Base-by-base conservation (phyloP, 2,113 vertebrate species). In the Trochalopteron elliotii region DNA sequence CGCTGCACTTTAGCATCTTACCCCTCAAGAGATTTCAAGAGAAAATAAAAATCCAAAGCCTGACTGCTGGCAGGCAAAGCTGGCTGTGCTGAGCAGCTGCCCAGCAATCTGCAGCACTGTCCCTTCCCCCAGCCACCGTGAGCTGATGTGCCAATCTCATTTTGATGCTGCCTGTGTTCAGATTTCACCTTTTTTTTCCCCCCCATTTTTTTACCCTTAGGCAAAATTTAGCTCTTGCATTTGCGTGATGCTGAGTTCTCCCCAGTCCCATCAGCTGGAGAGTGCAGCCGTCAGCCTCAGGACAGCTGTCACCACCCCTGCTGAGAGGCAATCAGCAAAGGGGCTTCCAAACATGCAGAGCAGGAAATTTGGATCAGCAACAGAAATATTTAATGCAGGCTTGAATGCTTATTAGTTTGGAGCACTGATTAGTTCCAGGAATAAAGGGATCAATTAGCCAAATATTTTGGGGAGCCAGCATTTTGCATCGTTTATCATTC, bases 381-480 rank as follows among this genome's bases (percentile, higher is more conserved):
- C 87, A 96, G 82, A 75, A 96, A 68, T 31, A 52, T 45, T 60
- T 79, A 94, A 85, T 53, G 57, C 33, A 64, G 68, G 64, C 79
- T 64, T 56, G 69, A 61, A 60, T 3, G 10, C 64, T 35, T 83
- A 79, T 87, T 94, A 64, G 49, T 78, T 92, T 67, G 30, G 93
- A 95, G 87, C 81, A 76, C 69, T 69, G 80, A 92, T 94, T 91
- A 87, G 68, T 92, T 89, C 25, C 87, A 95, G 91, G 90, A 96
- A 94, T 89, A 92, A 89, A 56, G 74, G 44, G 31, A 60, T 52
- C 37, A 25, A 81, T 57, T 42, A 83, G 76, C 86, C 76, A 87
- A 93, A 70, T 22, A 3, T 81, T 91, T 64, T 52, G 61, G 65
- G 65, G 67, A 95, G 80, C 56, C 80, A 94, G 31, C 7, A 27